These are phyloP conservation scores for Ennomos fuscantarius DNA, from an alignment of 2,888 invertebrate genomes.

Conservation along the genomic window DNA sequence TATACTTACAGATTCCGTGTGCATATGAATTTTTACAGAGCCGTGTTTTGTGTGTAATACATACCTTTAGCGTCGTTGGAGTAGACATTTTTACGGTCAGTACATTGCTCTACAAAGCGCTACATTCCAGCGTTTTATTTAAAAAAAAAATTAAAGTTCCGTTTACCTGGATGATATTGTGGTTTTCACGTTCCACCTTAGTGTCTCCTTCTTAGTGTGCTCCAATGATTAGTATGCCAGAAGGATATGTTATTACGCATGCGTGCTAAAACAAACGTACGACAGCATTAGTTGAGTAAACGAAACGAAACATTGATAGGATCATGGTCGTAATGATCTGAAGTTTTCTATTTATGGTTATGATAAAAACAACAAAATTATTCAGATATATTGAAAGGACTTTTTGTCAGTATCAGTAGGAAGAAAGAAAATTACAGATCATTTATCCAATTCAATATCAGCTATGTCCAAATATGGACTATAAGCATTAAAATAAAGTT, in stretches of 20 bases:
- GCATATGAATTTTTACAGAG: conserved; percentile 2
- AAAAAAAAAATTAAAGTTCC: conserved; percentile 41
- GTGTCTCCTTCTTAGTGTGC: conserved; percentile 69
- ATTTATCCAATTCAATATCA: conserved; percentile 48
- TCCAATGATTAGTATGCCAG: conserved; percentile 84
- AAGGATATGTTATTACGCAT: conserved; percentile 85
- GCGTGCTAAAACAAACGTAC: conserved; percentile 85
- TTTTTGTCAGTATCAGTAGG: conserved; percentile 3
- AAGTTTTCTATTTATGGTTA: conserved; percentile 46
- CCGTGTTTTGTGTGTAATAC: conserved; percentile 48
- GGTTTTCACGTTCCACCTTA: conserved; percentile 51
- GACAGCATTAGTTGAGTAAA: conserved; percentile 75
- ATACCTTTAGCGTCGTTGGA: conserved; percentile 50
- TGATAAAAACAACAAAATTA: conserved; percentile 8
- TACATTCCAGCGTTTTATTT: conserved; percentile 41
- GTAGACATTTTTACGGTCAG: conserved; percentile 42
- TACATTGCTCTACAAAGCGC: conserved; percentile 46
- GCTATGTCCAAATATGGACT: conserved; percentile 52
- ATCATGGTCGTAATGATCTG: conserved; percentile 50
- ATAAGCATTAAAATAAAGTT: conserved; percentile 62
- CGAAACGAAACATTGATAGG: conserved; percentile 50
- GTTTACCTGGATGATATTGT: conserved; percentile 72
- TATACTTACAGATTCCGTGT: conserved; percentile 47
- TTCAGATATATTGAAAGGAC: conserved; percentile 1
- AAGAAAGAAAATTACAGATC: conserved; percentile 51